Base-by-base conservation (phyloP, 2,113 vertebrate species). In the Perca fluviatilis region DNA sequence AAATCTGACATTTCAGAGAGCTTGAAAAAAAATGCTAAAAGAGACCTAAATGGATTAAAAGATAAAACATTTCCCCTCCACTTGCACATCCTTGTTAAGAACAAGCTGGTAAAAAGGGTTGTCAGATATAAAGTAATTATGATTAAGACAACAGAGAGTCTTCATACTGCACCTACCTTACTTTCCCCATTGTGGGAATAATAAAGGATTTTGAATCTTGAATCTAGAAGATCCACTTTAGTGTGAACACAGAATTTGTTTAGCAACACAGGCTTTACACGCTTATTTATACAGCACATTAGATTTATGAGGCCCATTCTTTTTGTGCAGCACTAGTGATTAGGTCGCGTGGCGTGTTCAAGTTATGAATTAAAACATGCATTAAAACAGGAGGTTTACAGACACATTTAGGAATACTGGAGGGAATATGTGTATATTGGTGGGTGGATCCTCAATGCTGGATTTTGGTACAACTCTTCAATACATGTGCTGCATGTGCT, bases 301-400 rank as follows among this genome's bases (percentile, higher is more conserved):
- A 64, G 54, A 47, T 43, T 80, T 46, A 73, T 74, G 69, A 75
- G 66, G 70, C 74, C 61, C 6, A 36, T 77, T 86, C 40, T 27
- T 79, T 87, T 76, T 91, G 91, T 88, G 90, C 86, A 82, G 80
- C 63, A 90, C 36, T 73, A 80, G 74, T 80, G 58, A 62, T 81
- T 57, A 81, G 73, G 79, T 77, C 79, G 65, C 13, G 27, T 66
- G 64, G n/a, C 12, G 9, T 50, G 30, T 50, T n/a, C 6, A 53
- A 77, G 40, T 75, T 70, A 75, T 13, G 33, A 66, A 74, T 54
- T 53, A 77, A 19, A 86, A 60, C 65, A 82, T 77, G 72, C 80
- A 65, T 76, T 50, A 18, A 70, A 74, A 58, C 75, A 57, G 19
- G 14, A 71, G 53, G 61, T 49, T 60, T 60, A 53, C 10, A 3